Percentiles rank a stretch among this genome's conserved stretches.
Conservation (phyloP, 2,888 invertebrate genomes). For the Diachrysia chrysitis region DNA sequence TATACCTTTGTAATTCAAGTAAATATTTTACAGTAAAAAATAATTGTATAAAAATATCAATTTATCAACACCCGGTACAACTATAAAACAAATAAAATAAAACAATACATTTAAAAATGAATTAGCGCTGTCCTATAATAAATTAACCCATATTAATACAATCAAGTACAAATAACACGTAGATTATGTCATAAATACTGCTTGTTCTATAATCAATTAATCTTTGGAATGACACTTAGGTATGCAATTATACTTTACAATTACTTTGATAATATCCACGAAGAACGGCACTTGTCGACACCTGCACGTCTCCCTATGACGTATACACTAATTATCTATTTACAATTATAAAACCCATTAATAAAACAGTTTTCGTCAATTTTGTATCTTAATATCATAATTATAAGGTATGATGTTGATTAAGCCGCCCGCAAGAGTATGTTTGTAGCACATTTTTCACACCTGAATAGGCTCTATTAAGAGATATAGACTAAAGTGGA, state of each 20-base stretch:
- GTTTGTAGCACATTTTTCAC: constrained; percentile 42
- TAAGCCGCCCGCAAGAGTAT: constrained; percentile 2
- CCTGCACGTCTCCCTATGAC: constrained; percentile 41
- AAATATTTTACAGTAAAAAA: too few species aligned
- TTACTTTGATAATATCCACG: constrained; percentile 51
- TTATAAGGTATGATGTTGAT: constrained; percentile 22
- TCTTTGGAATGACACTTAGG: constrained; percentile 49
- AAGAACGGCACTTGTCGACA: constrained; percentile 39
- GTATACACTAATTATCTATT: constrained; percentile 32
- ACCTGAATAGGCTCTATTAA: constrained; percentile 49
- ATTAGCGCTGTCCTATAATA: constrained; percentile 4
- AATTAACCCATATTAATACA: constrained; percentile 29
- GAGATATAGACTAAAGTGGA: constrained; percentile 53
- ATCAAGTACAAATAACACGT: constrained; percentile 31
- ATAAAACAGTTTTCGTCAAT: neutral
- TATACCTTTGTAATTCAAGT: too few species aligned
- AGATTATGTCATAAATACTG: constrained; percentile 37
- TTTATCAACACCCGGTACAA: neutral
- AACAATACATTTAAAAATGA: constrained; percentile 6
- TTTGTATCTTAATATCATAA: neutral
- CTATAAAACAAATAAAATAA: neutral
- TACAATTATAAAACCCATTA: constrained; percentile 9
- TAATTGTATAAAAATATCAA: too few species aligned
- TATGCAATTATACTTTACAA: constrained; percentile 53
- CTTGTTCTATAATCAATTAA: constrained; percentile 44